Percentiles rank a stretch among this genome's conserved stretches.
Evolutionary conservation across 2,113 vertebrate species (phyloP).

Genomic region (Thalassoma bifasciatum): DNA sequence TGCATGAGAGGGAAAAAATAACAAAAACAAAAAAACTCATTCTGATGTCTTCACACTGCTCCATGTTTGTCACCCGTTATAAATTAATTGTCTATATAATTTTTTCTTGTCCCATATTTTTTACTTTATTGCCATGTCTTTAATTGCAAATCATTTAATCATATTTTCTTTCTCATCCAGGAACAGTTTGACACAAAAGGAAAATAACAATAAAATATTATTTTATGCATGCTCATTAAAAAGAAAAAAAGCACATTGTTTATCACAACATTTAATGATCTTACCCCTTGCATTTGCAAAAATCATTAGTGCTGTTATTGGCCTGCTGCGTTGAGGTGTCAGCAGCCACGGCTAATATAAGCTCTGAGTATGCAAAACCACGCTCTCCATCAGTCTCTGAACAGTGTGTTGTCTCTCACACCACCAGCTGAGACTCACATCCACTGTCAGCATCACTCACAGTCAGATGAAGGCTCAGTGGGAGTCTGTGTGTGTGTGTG

Average conservation of each 20-base stretch:
- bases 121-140: slow-evolving; percentile 35
- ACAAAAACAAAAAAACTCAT: not conserved
- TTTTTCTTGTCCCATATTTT: slow-evolving; percentile 15
- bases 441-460: slow-evolving; percentile 55
- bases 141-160: slow-evolving; percentile 56
- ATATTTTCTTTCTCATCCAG: slow-evolving; percentile 50
- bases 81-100: slow-evolving; percentile 3
- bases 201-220: slow-evolving; percentile 19
- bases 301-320: slow-evolving; percentile 71
- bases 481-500: slow-evolving; percentile 13
- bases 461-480: slow-evolving; percentile 25
- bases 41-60: not conserved
- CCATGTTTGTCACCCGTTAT: slow-evolving; percentile 3
- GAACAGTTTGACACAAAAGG: slow-evolving; percentile 52
- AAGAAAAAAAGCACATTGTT: slow-evolving; percentile 48
- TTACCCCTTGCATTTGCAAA: slow-evolving; percentile 68
- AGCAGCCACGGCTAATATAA: slow-evolving; percentile 58
- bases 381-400: slow-evolving; percentile 68
- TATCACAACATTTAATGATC: slow-evolving; percentile 70
- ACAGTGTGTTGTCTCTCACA: slow-evolving; percentile 58
- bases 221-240: slow-evolving; percentile 41
- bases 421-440: slow-evolving; percentile 66
- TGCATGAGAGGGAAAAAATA: not conserved
- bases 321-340: slow-evolving; percentile 60
- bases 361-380: slow-evolving; percentile 65